Conservation (phyloP, 2,888 invertebrate species). For the Cantharis flavilabris region DNA sequence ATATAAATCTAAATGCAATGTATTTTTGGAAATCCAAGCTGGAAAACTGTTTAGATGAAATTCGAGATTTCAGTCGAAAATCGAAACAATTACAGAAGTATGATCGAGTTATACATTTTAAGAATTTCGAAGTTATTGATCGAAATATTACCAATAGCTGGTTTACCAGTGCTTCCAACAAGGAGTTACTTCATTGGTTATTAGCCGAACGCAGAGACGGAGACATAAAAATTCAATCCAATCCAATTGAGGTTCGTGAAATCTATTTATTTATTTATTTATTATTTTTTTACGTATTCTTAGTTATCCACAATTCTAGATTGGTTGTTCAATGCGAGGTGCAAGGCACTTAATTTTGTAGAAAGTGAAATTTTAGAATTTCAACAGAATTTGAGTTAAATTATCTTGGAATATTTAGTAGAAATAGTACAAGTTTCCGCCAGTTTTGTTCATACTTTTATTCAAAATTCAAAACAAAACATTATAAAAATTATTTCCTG, state of each 20-base stretch:
- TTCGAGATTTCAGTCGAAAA: not conserved
- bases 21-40: not conserved
- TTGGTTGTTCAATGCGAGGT: too few relatives aligned
- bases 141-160: slow-evolving; percentile 49
- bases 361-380: too few relatives aligned
- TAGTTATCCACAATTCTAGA: too few relatives aligned
- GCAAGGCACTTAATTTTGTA: too few relatives aligned
- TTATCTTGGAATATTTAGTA: too few relatives aligned
- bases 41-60: not conserved
- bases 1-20: not conserved
- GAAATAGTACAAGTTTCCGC: too few relatives aligned
- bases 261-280: too few relatives aligned
- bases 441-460: too few relatives aligned
- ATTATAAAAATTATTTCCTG: too few relatives aligned
- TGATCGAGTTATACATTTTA: slow-evolving; percentile 42
- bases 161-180: slow-evolving; percentile 40
- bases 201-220: slow-evolving; percentile 15
- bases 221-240: not conserved
- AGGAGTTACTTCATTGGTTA: slow-evolving; percentile 40
- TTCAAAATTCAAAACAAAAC: too few relatives aligned
- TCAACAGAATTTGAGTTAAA: too few relatives aligned
- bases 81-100: slow-evolving; percentile 12
- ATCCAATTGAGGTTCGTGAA: not conserved
- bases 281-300: too few relatives aligned
- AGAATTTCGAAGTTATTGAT: slow-evolving; percentile 35